Conservation (phyloP, 2,888 invertebrate genomes). For the Patella ulyssiponensis region DNA sequence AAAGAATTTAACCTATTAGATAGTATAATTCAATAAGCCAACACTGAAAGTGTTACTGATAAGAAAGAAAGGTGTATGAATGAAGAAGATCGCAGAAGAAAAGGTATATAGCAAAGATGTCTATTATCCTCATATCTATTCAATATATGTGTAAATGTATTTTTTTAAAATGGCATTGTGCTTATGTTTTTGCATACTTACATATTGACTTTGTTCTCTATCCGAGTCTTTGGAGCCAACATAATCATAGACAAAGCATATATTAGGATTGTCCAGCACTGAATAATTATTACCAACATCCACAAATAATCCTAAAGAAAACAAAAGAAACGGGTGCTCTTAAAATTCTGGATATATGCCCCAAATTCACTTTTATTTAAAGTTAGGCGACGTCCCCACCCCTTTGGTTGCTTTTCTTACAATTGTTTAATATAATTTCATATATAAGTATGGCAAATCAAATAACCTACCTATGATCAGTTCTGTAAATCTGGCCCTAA, state of each 20-base stretch:
- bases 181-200: constrained; percentile 41
- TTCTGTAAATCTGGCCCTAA: constrained; percentile 71
- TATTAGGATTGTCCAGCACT: constrained; percentile 70
- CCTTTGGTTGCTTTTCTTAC: no score
- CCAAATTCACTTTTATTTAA: neutral
- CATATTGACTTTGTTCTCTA: constrained; percentile 62
- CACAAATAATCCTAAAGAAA: constrained; percentile 67
- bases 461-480: constrained; percentile 67
- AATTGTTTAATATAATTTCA: neutral
- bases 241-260: constrained; percentile 71
- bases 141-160: no score
- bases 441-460: neutral
- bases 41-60: no score
- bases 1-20: no score
- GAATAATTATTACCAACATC: constrained; percentile 72
- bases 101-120: no score
- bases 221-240: constrained; percentile 66
- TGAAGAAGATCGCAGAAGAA: no score
- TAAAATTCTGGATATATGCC: neutral
- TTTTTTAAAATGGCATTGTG: neutral
- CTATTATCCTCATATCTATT: no score
- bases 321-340: neutral
- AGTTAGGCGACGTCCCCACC: no score
- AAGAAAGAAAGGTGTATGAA: no score
- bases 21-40: no score